phyloP scores from a whole-genome alignment of 2,888 invertebrate species.

The Dichetophora obliterata region DNA sequence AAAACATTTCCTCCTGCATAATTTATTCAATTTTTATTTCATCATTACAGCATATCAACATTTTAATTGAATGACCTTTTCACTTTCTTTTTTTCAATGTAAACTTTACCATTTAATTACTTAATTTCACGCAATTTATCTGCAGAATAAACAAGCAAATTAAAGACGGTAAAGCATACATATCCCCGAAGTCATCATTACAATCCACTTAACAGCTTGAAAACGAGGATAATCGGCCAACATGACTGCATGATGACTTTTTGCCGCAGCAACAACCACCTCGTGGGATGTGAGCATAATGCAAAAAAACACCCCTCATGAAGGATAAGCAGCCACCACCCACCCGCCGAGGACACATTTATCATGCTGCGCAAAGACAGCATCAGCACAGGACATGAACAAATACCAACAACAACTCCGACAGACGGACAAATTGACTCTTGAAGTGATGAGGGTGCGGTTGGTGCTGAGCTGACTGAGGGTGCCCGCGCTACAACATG shows the following conservation, averaged over 20 bases:
- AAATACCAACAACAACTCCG: neutral
- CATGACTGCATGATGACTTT: slow-evolving; percentile 6
- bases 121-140: slow-evolving; percentile 66
- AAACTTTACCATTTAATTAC: slow-evolving; percentile 63
- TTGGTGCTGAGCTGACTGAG: neutral
- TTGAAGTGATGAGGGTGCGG: neutral
- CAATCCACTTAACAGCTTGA: slow-evolving; percentile 43
- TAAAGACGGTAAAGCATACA: neutral
- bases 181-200: slow-evolving; percentile 44
- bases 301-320: slow-evolving; percentile 2
- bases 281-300: neutral
- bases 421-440: slow-evolving; percentile 29
- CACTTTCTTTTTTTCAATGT: slow-evolving; percentile 37
- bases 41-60: slow-evolving; percentile 22
- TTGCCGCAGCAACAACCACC: slow-evolving; percentile 2
- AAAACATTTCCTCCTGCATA: neutral
- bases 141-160: slow-evolving; percentile 39
- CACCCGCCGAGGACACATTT: neutral
- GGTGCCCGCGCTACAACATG: neutral
- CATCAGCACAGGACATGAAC: slow-evolving; percentile 1
- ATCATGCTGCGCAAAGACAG: slow-evolving; percentile 1
- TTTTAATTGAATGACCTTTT: slow-evolving; percentile 46
- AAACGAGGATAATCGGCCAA: slow-evolving; percentile 30
- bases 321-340: neutral
- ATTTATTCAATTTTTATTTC: neutral